Base-by-base conservation (phyloP, 2,888 invertebrate genomes). In the Hydropsyche betteni region DNA sequence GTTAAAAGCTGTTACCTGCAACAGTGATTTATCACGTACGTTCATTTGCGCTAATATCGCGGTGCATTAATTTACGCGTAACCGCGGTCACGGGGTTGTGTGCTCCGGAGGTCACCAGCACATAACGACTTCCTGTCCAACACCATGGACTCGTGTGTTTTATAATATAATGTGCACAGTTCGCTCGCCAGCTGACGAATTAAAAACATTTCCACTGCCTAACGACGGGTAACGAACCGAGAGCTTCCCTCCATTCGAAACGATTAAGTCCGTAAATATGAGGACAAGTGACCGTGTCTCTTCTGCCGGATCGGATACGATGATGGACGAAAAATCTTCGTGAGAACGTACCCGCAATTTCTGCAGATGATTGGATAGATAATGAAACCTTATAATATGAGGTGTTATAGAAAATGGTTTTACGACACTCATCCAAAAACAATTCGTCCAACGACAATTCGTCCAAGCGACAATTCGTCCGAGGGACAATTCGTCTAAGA, bases 51-150 rank as follows among this genome's bases (percentile, higher is more conserved):
- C 44, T 44, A 44, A 44, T 64, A 64, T 64, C 34, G 64, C 34
- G 55, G 55, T 16, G 64, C 34, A 64, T 24, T 50, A 72, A 72
- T 72, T 72, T 72, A 53, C 61, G 52, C 58, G 74, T 74, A 76
- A 74, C 74, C 64, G 76, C 75, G 76, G 53, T 68, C 76, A 74
- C 44, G 76, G 76, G 72, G 75, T 68, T 74, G 71, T 75, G 36
- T 38, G 38, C 24, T n/a, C 74, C 50, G 74, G 76, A 76, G 76
- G 74, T 78, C 77, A 78, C 76, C 76, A 69, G 70, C 74, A 69
- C 74, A 76, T 78, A 78, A 78, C 76, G 78, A 78, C 76, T 76
- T 78, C 78, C 78, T 78, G 76, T 33, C 69, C 70, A 24, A 33
- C 55, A 34, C 14, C 64, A 14, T 12, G 51, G 69, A 36, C 16